These are phyloP conservation scores for Sycophila sp. DNA, from an alignment of 1,140 invertebrate species.

Conservation along the genomic window DNA sequence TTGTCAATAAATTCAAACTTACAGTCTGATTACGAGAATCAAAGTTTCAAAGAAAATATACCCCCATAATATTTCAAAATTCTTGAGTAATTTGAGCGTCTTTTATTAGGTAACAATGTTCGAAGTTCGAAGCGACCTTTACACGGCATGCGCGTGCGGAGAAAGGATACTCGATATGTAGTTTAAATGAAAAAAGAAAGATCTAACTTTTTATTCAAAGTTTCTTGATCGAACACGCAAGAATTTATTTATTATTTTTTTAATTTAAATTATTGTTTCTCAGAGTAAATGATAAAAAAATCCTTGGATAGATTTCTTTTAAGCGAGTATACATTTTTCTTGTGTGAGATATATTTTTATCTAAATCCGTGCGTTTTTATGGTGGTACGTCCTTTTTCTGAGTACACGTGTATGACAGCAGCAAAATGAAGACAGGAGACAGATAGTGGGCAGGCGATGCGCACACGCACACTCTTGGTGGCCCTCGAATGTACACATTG, in stretches of 20 bases:
- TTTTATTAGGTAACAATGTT: conserved; percentile 29
- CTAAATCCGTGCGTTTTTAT: conserved; percentile 13
- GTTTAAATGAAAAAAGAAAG: conserved; percentile 29
- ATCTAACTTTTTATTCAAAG: neutral
- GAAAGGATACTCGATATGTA: conserved; percentile 50
- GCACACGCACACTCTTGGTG: conserved; percentile 49
- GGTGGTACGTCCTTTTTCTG: conserved; percentile 42
- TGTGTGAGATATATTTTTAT: conserved; percentile 24
- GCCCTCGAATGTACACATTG: conserved; percentile 53
- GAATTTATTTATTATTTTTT: conserved; percentile 30
- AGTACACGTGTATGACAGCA: conserved; percentile 34
- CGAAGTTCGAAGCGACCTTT: conserved; percentile 12
- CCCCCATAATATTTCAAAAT: conserved; percentile 31
- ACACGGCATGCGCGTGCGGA: conserved; percentile 37
- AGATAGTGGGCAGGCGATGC: conserved; percentile 16
- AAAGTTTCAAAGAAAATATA: conserved; percentile 44
- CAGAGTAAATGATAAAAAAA: conserved; percentile 28
- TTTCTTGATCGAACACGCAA: neutral
- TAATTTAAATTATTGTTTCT: conserved; percentile 33
- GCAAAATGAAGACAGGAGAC: conserved; percentile 31
- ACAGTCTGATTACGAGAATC: conserved; percentile 57
- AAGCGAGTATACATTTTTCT: conserved; percentile 18
- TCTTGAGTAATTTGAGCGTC: conserved; percentile 35
- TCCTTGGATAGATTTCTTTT: conserved; percentile 10
- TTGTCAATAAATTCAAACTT: conserved; percentile 13